Evolutionary conservation across 2,113 vertebrate genomes (phyloP).

Genomic region (Poeciliopsis occidentalis): DNA sequence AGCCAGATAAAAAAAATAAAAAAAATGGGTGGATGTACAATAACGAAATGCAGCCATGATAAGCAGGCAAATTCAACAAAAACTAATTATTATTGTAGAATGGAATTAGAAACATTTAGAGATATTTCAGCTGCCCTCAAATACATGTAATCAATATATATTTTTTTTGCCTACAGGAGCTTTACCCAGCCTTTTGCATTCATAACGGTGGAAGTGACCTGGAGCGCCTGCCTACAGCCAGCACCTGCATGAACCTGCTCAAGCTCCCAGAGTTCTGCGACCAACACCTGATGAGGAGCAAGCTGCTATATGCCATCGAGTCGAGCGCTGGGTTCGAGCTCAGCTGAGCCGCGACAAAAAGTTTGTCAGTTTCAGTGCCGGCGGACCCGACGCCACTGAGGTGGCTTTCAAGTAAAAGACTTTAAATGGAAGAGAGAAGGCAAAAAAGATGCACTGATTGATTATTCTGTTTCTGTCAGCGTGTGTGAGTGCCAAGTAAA

Average conservation of each 20-base stretch:
- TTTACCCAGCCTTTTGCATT: constrained; percentile 98
- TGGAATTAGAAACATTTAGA: too few species aligned
- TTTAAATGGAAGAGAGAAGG: constrained; percentile 16
- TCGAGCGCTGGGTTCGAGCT: constrained; percentile 97
- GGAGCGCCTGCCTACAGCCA: constrained; percentile 95
- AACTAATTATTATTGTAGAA: too few species aligned
- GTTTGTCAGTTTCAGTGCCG: constrained; percentile 24
- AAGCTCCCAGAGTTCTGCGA: constrained; percentile 97
- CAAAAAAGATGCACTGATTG: constrained; percentile 59
- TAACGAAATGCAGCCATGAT: neutral
- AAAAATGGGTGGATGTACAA: neutral
- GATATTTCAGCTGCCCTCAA: too few species aligned
- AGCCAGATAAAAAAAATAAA: too few species aligned
- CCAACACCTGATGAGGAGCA: constrained; percentile 91
- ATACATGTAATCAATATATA: too few species aligned
- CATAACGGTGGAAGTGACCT: constrained; percentile 95
- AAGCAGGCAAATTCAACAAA: too few species aligned
- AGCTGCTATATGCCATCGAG: constrained; percentile 97
- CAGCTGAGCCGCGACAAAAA: constrained; percentile 83
- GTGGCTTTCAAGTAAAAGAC: constrained; percentile 23
- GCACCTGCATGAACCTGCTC: constrained; percentile 99
- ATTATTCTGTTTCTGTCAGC: constrained; percentile 4
- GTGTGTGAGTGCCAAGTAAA: constrained; percentile 37
- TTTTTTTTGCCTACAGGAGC: constrained; percentile 81
- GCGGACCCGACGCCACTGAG: constrained; percentile 18